Conservation (phyloP, 2,888 invertebrate species). For the Coenonympha arcania region DNA sequence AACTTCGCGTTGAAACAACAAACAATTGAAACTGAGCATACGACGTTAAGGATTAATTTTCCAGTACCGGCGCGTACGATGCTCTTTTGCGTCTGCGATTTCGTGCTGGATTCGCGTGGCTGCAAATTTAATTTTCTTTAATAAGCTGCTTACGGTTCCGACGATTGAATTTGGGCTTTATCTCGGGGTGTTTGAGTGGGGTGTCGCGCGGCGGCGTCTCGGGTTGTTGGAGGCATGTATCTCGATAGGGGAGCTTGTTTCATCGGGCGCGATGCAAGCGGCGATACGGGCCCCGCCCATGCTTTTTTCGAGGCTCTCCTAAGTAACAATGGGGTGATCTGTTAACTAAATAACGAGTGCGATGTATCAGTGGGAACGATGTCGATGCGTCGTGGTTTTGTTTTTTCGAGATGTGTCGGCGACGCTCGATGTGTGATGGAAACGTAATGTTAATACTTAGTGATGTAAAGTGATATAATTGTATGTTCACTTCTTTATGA, state of each 20-base stretch:
- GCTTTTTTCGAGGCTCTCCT: constrained; percentile 71
- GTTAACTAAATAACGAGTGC: constrained; percentile 70
- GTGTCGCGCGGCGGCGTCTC: constrained; percentile 27
- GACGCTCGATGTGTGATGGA: constrained; percentile 16
- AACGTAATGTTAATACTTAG: not conserved
- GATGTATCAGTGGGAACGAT: constrained; percentile 55
- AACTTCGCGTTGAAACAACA: constrained; percentile 22
- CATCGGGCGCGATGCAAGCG: constrained; percentile 61
- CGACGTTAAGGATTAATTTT: constrained; percentile 47
- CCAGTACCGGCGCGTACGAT: constrained; percentile 32
- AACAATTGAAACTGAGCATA: constrained; percentile 34
- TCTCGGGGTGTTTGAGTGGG: constrained; percentile 27
- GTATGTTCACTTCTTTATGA: no score
- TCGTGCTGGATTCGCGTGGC: constrained; percentile 65
- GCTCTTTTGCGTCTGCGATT: constrained; percentile 50
- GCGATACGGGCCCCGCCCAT: constrained; percentile 67
- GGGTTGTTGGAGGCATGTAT: constrained; percentile 66
- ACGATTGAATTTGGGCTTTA: constrained; percentile 36
- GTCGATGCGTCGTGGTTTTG: constrained; percentile 39
- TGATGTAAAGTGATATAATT: not conserved
- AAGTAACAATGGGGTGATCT: constrained; percentile 72
- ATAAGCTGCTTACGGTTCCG: constrained; percentile 48
- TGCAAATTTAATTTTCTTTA: constrained; percentile 73
- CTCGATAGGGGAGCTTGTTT: constrained; percentile 63
- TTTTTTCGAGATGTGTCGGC: constrained; percentile 30